Conservation (phyloP, 2,113 vertebrate genomes). For the Chinchilla lanigera region DNA sequence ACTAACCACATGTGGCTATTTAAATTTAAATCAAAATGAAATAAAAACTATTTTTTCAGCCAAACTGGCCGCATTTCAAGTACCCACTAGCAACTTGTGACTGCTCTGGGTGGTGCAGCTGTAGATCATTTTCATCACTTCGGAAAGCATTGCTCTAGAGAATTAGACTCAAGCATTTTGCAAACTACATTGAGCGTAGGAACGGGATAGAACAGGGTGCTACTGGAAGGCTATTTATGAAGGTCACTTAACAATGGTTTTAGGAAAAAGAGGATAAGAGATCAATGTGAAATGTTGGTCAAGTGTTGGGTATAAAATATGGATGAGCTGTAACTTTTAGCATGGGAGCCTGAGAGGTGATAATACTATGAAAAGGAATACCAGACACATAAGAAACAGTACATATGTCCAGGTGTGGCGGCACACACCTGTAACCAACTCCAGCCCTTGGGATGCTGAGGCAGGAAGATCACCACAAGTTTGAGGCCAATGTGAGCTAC, state of each 20-base stretch:
- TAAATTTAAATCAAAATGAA: not conserved
- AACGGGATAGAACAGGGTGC: not conserved
- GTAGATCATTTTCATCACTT: not conserved
- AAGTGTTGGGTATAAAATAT: not conserved
- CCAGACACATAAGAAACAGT: not conserved
- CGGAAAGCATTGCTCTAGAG: not conserved
- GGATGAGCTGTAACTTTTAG: not conserved
- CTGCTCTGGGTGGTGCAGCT: accelerated
- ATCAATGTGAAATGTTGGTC: not conserved
- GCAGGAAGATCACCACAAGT: not conserved
- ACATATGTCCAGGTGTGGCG: not conserved
- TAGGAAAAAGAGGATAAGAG: not conserved
- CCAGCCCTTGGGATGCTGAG: not conserved
- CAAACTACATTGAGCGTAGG: not conserved
- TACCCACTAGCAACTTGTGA: not conserved
- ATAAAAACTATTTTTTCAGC: not conserved
- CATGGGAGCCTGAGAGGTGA: not conserved
- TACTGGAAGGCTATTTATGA: not conserved
- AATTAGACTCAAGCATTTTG: not conserved
- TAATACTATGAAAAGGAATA: constrained; percentile 13
- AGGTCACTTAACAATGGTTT: not conserved
- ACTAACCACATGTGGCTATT: not conserved
- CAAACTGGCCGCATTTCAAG: not conserved
- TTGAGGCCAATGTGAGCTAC: not conserved
- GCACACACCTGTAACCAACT: not conserved